Conservation (phyloP, 2,888 invertebrate genomes). For the Polia nebulosa region DNA sequence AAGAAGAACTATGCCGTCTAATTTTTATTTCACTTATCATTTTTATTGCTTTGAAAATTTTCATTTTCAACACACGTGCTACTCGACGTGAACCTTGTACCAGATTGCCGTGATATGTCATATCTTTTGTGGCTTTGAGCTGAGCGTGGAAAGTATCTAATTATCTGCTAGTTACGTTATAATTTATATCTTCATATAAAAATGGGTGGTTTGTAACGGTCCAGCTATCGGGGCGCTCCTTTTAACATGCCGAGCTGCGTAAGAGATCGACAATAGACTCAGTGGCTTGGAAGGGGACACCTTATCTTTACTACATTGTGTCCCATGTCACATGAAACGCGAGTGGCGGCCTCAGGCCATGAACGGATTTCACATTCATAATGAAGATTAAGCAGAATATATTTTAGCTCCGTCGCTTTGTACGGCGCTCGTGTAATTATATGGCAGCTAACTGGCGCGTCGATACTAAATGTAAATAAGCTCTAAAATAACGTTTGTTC, state of each 20-base stretch:
- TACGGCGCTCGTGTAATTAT: conserved; percentile 66
- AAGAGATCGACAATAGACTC: conserved; percentile 88
- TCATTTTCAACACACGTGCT: conserved; percentile 36
- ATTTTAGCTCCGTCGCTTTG: conserved; percentile 69
- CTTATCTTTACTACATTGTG: conserved; percentile 90
- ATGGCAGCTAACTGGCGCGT: conserved; percentile 64
- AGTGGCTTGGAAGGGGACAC: conserved; percentile 88
- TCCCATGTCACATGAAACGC: conserved; percentile 87
- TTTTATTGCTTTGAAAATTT: conserved; percentile 74
- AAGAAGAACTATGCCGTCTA: conserved; percentile 89
- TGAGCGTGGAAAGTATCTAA: conserved; percentile 37
- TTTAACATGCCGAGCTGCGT: conserved; percentile 84
- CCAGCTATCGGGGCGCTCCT: conserved; percentile 76
- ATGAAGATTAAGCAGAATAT: conserved; percentile 81
- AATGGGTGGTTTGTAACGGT: conserved; percentile 74
- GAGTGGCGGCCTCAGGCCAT: conserved; percentile 81
- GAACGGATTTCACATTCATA: conserved; percentile 86
- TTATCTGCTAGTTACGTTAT: conserved; percentile 64
- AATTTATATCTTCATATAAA: conserved; percentile 68
- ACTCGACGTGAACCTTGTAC: conserved; percentile 21
- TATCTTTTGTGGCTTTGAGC: conserved; percentile 36
- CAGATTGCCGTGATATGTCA: conserved; percentile 38
- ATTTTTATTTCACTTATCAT: conserved; percentile 86
- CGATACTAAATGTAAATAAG: conserved; percentile 69
- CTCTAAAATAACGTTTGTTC: conserved; percentile 69